Evolutionary conservation across 2,113 vertebrate genomes (phyloP).

Genomic region (Atractosteus spatula): DNA sequence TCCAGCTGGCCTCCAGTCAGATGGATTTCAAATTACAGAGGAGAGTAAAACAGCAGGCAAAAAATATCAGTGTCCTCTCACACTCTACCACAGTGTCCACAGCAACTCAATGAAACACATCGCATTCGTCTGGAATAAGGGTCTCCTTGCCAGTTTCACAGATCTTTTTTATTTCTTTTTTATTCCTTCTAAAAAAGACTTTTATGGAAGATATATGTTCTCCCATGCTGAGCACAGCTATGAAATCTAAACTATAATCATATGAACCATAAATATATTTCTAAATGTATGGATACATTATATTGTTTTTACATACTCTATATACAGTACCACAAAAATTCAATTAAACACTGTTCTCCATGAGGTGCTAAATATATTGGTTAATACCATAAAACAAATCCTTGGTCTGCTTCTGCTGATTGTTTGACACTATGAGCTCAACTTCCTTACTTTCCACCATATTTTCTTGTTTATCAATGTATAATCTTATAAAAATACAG

Average conservation of each 20-base stretch:
- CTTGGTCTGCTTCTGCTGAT: no score
- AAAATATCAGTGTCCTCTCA: conserved; percentile 7
- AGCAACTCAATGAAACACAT: neutral
- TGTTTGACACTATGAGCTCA: no score
- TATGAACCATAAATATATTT: neutral
- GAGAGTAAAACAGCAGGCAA: conserved; percentile 7
- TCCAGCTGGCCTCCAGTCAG: conserved; percentile 1
- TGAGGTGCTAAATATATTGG: no score
- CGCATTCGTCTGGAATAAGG: neutral
- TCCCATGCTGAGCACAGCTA: neutral
- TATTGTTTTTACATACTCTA: neutral
- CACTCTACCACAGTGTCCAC: neutral
- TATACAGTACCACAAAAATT: no score
- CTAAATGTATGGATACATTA: neutral
- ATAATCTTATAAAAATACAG: no score
- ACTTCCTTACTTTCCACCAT: no score
- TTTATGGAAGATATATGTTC: conserved; percentile 1
- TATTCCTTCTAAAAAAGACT: neutral
- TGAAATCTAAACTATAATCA: neutral
- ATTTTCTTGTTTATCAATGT: no score
- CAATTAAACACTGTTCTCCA: no score
- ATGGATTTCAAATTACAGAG: conserved; percentile 5
- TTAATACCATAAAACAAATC: no score
- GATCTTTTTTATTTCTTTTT: neutral
- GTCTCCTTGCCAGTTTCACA: neutral